These are phyloP conservation scores for Melanerpes formicivorus DNA, from an alignment of 2,113 vertebrate species.

Conservation along the genomic window DNA sequence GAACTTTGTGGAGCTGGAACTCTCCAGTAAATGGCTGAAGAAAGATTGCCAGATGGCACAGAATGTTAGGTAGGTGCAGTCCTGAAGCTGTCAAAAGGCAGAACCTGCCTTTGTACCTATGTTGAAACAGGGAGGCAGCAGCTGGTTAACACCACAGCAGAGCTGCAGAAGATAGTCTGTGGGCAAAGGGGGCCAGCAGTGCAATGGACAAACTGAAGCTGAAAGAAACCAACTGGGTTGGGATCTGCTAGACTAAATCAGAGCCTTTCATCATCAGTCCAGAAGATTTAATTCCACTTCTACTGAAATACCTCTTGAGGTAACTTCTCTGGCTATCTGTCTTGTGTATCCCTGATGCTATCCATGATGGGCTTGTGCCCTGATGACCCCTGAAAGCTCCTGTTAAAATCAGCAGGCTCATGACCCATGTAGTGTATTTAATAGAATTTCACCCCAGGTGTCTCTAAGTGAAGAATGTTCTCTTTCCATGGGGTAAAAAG, in stretches of 20 bases:
- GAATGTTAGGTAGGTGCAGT: not conserved
- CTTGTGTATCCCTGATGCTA: not conserved
- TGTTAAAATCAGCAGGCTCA: not conserved
- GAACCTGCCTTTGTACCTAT: not conserved
- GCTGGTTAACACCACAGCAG: not conserved
- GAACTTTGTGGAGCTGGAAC: not conserved
- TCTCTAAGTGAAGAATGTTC: not conserved
- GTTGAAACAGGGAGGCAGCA: not conserved
- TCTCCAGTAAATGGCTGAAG: not conserved
- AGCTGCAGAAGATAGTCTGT: not conserved
- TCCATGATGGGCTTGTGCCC: fast-evolving
- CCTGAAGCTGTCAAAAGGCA: not conserved
- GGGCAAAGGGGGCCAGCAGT: slow-evolving; percentile 70
- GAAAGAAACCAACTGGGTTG: slow-evolving; percentile 65
- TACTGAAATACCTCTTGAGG: slow-evolving; percentile 67
- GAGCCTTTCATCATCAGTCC: slow-evolving; percentile 60
- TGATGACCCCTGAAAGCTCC: not conserved
- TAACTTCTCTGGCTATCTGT: not conserved
- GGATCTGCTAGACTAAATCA: slow-evolving; percentile 69
- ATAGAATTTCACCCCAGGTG: not conserved
- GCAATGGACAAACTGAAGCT: slow-evolving; percentile 45
- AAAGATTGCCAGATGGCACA: not conserved
- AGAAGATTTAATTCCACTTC: slow-evolving; percentile 67
- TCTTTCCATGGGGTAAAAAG: not conserved
- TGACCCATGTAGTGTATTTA: not conserved